phyloP scores from a whole-genome alignment of 1,140 invertebrate genomes.

The Trachymyrmex cornetzi region DNA sequence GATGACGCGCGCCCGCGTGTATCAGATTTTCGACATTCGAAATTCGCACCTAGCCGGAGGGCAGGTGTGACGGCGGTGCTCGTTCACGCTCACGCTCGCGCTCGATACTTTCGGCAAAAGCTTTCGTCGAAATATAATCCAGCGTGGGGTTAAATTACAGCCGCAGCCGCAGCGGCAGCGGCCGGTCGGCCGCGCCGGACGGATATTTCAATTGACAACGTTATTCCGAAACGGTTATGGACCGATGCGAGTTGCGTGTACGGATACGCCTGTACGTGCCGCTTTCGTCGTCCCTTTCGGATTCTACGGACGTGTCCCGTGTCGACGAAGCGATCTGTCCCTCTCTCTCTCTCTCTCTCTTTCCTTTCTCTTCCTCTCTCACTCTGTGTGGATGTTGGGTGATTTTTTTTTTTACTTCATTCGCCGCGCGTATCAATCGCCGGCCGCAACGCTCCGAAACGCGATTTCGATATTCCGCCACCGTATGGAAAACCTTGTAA shows the following conservation, averaged over 20 bases:
- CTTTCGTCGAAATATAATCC: slow-evolving; percentile 77
- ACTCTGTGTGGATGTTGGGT: slow-evolving; percentile 23
- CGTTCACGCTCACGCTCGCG: slow-evolving; percentile 17
- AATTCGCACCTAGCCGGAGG: slow-evolving; percentile 71
- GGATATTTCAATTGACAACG: slow-evolving; percentile 77
- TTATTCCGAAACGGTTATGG: slow-evolving; percentile 68
- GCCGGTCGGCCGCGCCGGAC: slow-evolving; percentile 47
- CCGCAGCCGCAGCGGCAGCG: too few relatives aligned
- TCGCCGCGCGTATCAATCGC: slow-evolving; percentile 61
- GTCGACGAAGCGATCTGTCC: slow-evolving; percentile 47
- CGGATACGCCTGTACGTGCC: slow-evolving; percentile 59
- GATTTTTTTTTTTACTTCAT: slow-evolving; percentile 60
- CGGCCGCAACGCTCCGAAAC: slow-evolving; percentile 51
- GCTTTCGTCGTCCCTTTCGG: slow-evolving; percentile 60
- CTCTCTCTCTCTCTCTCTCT: not conserved
- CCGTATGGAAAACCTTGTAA: slow-evolving; percentile 63
- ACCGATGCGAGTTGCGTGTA: slow-evolving; percentile 37
- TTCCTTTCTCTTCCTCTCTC: slow-evolving; percentile 16
- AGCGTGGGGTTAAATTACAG: slow-evolving; percentile 74
- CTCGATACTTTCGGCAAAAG: slow-evolving; percentile 76
- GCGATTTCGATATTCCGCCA: slow-evolving; percentile 62
- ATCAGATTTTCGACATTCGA: slow-evolving; percentile 77
- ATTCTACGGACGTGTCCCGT: slow-evolving; percentile 62
- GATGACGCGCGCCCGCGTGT: slow-evolving; percentile 67
- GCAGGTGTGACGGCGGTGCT: slow-evolving; percentile 69